Evolutionary conservation across 2,888 invertebrate species (phyloP).

Genomic region (Hirtodrosophila alboralis): DNA sequence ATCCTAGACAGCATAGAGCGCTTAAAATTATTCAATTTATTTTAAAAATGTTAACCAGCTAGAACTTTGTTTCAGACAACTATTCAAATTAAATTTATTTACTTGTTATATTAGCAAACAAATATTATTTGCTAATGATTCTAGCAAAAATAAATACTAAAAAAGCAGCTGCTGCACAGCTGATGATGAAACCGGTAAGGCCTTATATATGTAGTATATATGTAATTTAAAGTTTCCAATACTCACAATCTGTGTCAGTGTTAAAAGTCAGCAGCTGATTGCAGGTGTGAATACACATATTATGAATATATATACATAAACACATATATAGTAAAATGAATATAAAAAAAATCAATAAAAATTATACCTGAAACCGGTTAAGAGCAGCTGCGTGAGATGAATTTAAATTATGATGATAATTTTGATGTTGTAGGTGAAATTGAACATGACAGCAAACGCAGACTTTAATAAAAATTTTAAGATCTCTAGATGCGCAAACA

Average conservation of each 20-base stretch:
- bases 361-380: slow-evolving; percentile 41
- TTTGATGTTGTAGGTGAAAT: slow-evolving; percentile 17
- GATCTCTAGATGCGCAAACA: not conserved
- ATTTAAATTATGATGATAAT: slow-evolving; percentile 30
- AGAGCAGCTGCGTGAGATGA: slow-evolving; percentile 44
- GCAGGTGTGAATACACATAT: slow-evolving; percentile 28
- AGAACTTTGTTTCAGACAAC: too few relatives aligned
- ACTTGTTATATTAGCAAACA: slow-evolving; percentile 4
- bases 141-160: slow-evolving; percentile 1
- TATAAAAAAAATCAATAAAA: slow-evolving; percentile 47
- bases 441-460: slow-evolving; percentile 4
- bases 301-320: slow-evolving; percentile 6
- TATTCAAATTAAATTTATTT: not conserved
- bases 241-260: slow-evolving; percentile 47
- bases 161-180: slow-evolving; percentile 30
- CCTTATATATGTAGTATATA: too few relatives aligned
- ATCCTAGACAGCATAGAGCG: too few relatives aligned
- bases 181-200: slow-evolving; percentile 37
- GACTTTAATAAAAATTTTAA: slow-evolving; percentile 16
- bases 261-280: slow-evolving; percentile 52
- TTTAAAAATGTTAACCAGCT: too few relatives aligned
- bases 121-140: slow-evolving; percentile 16
- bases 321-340: slow-evolving; percentile 6
- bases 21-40: too few relatives aligned
- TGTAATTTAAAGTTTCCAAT: slow-evolving; percentile 8